phyloP scores from a whole-genome alignment of 2,888 invertebrate genomes.

The Coelinius sp. region DNA sequence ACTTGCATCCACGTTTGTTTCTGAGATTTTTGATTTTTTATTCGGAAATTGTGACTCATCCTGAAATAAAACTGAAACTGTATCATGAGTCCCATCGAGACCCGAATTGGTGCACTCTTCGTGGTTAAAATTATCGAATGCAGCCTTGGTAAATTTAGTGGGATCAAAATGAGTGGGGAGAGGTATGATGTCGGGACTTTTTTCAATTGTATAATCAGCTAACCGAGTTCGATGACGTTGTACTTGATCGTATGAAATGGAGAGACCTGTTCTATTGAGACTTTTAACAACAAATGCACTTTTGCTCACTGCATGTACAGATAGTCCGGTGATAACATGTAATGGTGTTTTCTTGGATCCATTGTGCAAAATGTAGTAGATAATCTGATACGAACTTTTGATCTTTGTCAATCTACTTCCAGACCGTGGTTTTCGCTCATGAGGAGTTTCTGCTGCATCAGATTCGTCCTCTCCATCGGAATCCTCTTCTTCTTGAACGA shows the following conservation, averaged over 20 bases:
- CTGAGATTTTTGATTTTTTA: neutral
- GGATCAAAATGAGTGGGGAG: constrained; percentile 32
- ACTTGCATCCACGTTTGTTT: neutral
- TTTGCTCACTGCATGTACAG: constrained; percentile 36
- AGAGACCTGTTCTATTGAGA: constrained; percentile 31
- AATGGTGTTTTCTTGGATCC: constrained; percentile 41
- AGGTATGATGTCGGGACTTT: constrained; percentile 8
- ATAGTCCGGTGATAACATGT: constrained; percentile 36
- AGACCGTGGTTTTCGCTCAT: too few relatives aligned
- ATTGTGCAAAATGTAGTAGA: constrained; percentile 41
- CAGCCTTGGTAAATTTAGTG: constrained; percentile 14
- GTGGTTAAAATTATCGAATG: constrained; percentile 38
- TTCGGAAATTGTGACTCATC: neutral
- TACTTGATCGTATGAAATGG: constrained; percentile 37
- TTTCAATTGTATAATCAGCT: constrained; percentile 31
- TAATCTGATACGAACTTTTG: constrained; percentile 37
- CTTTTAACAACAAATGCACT: constrained; percentile 35
- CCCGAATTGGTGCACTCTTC: constrained; percentile 30
- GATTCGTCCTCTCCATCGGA: too few relatives aligned
- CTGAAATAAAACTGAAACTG: constrained; percentile 4
- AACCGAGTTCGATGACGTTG: constrained; percentile 26
- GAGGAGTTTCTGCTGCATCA: too few relatives aligned
- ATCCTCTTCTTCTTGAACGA: too few relatives aligned
- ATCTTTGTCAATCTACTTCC: neutral
- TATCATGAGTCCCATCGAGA: constrained; percentile 29